Evolutionary conservation across 1,140 invertebrate genomes (phyloP).

Genomic region (Theocolax elegans): DNA sequence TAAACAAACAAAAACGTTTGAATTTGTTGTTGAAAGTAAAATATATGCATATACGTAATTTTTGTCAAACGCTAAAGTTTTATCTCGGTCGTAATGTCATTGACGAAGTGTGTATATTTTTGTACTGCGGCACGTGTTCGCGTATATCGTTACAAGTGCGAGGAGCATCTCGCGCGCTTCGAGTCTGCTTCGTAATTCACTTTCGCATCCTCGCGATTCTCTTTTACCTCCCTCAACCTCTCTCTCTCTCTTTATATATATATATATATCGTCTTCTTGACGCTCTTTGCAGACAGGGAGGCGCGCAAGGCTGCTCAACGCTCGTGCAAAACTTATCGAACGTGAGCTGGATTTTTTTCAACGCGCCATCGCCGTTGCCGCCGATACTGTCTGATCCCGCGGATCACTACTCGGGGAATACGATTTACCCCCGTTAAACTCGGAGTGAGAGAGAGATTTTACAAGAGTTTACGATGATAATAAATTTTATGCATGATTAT

Average conservation of each 20-base stretch:
- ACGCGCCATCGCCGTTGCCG: background rate
- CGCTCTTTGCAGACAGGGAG: slow-evolving; percentile 18
- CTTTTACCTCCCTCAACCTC: background rate
- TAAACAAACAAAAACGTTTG: too few relatives aligned
- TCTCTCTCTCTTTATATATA: background rate
- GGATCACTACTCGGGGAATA: slow-evolving; percentile 11
- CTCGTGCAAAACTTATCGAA: slow-evolving; percentile 40
- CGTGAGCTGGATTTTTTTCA: slow-evolving; percentile 25
- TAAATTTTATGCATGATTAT: slow-evolving; percentile 2
- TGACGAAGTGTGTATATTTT: too few relatives aligned
- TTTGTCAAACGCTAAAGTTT: too few relatives aligned
- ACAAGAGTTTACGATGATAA: slow-evolving; percentile 19
- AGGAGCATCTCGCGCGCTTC: too few relatives aligned
- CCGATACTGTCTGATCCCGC: slow-evolving; percentile 8
- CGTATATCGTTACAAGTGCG: too few relatives aligned
- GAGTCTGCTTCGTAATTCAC: slow-evolving; percentile 23
- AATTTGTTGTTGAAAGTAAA: too few relatives aligned
- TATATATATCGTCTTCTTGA: background rate
- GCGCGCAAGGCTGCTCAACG: background rate
- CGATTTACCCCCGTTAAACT: background rate
- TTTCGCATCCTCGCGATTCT: slow-evolving; percentile 20
- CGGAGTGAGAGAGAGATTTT: slow-evolving; percentile 8
- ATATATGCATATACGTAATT: too few relatives aligned
- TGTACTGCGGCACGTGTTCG: too few relatives aligned
- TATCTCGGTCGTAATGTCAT: too few relatives aligned